Percentiles rank a stretch among this genome's conserved stretches.
Evolutionary conservation across 2,888 invertebrate genomes (phyloP).

Genomic region (Sinelater perroti): DNA sequence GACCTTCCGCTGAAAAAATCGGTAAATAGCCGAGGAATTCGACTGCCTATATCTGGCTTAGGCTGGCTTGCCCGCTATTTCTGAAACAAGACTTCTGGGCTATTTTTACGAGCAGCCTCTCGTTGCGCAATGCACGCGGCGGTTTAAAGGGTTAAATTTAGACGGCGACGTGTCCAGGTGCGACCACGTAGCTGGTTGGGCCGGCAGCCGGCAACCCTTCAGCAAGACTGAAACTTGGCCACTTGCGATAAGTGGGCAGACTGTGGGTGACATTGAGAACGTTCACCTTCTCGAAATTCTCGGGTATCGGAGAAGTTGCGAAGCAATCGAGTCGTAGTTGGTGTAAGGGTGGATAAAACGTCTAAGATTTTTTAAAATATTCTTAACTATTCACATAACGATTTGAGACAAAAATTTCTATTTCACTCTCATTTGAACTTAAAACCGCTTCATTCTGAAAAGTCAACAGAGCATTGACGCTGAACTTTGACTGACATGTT

Average conservation of each 20-base stretch:
- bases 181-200: not conserved
- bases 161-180: slow-evolving; percentile 26
- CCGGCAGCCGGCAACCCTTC: not conserved
- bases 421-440: too few species aligned
- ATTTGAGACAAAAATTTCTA: too few species aligned
- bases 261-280: slow-evolving; percentile 10
- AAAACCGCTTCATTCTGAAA: too few species aligned
- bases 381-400: too few species aligned
- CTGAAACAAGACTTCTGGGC: slow-evolving; percentile 24
- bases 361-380: too few species aligned
- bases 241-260: slow-evolving; percentile 1
- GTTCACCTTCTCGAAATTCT: slow-evolving; percentile 1
- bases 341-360: not conserved
- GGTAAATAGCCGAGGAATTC: slow-evolving; percentile 19
- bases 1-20: slow-evolving; percentile 13
- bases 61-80: slow-evolving; percentile 21
- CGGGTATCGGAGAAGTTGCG: not conserved
- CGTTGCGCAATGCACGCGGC: slow-evolving; percentile 26
- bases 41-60: slow-evolving; percentile 10
- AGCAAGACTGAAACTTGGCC: too few species aligned
- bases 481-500: too few species aligned
- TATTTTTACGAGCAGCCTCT: slow-evolving; percentile 29
- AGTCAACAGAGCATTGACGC: too few species aligned
- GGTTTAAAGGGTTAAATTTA: slow-evolving; percentile 28
- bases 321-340: not conserved